These are phyloP conservation scores for Notocelia uddmanniana DNA, from an alignment of 2,888 invertebrate species.

Conservation along the genomic window DNA sequence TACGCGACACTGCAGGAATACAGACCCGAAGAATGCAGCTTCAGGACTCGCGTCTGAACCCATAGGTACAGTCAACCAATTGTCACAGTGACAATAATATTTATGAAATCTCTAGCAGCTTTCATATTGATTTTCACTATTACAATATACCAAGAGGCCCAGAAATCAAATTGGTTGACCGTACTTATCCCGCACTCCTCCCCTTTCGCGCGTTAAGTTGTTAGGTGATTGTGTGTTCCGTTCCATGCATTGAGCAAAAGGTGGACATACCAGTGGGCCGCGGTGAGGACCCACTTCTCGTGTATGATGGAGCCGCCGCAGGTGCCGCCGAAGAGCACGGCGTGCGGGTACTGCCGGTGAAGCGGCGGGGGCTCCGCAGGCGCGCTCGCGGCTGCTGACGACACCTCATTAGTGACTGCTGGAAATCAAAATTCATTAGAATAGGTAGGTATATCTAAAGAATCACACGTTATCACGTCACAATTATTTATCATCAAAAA, in stretches of 20 bases:
- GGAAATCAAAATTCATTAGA: conserved; percentile 5
- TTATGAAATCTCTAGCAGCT: no score
- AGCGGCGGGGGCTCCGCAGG: conserved; percentile 51
- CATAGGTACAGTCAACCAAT: no score
- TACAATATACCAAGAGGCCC: no score
- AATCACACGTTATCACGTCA: neutral
- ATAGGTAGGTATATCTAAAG: neutral
- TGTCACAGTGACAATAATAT: no score
- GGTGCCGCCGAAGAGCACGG: conserved; percentile 75
- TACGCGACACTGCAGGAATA: no score
- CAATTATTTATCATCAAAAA: no score
- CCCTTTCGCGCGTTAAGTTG: neutral
- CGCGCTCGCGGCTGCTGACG: neutral
- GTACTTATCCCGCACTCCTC: neutral
- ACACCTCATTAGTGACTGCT: conserved; percentile 8
- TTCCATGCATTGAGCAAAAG: neutral
- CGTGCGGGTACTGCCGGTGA: conserved; percentile 67
- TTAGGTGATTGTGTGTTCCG: neutral
- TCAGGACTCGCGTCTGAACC: no score
- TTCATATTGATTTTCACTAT: no score
- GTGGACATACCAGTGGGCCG: conserved; percentile 33
- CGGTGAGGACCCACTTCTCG: conserved; percentile 71
- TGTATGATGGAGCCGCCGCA: conserved; percentile 81
- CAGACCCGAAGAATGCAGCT: no score
- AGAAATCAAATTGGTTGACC: no score